phyloP scores from a whole-genome alignment of 2,113 vertebrate species.

The Bolborhynchus lineola region DNA sequence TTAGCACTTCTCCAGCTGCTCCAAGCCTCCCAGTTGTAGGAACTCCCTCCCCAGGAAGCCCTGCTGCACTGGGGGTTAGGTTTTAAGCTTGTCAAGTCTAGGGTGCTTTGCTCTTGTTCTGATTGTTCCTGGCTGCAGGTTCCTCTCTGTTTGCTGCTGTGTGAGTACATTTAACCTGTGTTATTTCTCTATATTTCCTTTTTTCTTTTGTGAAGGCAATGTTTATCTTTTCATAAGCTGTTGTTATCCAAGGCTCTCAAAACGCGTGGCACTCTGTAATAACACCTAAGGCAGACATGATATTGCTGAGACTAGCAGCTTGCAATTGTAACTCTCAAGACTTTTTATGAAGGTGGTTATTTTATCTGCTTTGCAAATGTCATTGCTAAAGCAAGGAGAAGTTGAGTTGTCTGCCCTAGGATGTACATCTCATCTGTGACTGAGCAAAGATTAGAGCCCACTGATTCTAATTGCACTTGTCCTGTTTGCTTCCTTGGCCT shows the following conservation, averaged over 20 bases:
- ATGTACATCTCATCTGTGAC: not conserved
- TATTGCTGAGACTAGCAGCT: not conserved
- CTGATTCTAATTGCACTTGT: not conserved
- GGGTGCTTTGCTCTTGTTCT: not conserved
- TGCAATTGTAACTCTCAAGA: not conserved
- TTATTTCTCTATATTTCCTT: not conserved
- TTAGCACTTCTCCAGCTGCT: not conserved
- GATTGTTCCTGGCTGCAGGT: not conserved
- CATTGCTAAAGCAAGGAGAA: not conserved
- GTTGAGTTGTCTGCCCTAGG: not conserved
- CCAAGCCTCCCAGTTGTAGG: not conserved
- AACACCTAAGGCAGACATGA: not conserved
- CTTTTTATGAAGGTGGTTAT: not conserved
- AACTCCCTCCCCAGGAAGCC: not conserved
- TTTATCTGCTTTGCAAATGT: not conserved
- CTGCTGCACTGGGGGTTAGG: not conserved
- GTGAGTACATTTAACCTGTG: not conserved
- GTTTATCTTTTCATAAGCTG: not conserved
- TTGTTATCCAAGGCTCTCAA: not conserved
- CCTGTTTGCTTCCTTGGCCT: not conserved
- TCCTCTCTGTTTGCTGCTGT: not conserved
- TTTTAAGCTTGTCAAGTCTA: not conserved
- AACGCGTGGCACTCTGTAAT: rapidly evolving
- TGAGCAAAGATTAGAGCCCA: not conserved
- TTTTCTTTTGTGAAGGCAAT: not conserved